Conservation (phyloP, 2,797 vertebrate genomes). For the Apodemus agrarius region DNA sequence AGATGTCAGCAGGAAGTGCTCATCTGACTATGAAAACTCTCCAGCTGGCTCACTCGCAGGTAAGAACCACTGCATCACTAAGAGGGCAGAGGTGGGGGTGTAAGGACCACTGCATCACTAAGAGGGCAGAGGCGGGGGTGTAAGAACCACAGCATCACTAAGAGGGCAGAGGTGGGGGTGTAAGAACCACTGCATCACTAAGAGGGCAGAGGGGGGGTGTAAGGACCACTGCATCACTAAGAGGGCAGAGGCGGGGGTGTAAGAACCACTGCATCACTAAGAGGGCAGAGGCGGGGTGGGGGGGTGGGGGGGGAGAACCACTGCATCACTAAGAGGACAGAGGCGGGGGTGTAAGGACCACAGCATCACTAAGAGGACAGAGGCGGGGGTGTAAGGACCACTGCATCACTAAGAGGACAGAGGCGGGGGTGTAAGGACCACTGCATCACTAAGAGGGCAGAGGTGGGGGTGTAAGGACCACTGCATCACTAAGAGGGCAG, state of each 20-base stretch:
- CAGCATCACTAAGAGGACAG: not conserved
- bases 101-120: too few species aligned
- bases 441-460: not conserved
- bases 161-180: not conserved
- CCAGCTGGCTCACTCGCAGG: not conserved
- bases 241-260: not conserved
- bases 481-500: not conserved
- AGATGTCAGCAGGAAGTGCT: not conserved
- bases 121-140: not conserved
- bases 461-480: accelerated
- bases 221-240: too few species aligned
- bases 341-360: accelerated
- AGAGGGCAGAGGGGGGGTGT: not conserved
- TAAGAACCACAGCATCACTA: too few species aligned
- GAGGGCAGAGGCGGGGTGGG: not conserved
- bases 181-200: too few species aligned
- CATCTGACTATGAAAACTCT: not conserved
- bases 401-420: not conserved
- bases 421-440: accelerated
- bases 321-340: not conserved
- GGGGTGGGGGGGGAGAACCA: too few species aligned
- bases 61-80: not conserved
- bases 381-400: accelerated
- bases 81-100: too few species aligned
- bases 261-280: too few species aligned